phyloP scores from a whole-genome alignment of 2,113 vertebrate genomes.

The Gymnogyps californianus region DNA sequence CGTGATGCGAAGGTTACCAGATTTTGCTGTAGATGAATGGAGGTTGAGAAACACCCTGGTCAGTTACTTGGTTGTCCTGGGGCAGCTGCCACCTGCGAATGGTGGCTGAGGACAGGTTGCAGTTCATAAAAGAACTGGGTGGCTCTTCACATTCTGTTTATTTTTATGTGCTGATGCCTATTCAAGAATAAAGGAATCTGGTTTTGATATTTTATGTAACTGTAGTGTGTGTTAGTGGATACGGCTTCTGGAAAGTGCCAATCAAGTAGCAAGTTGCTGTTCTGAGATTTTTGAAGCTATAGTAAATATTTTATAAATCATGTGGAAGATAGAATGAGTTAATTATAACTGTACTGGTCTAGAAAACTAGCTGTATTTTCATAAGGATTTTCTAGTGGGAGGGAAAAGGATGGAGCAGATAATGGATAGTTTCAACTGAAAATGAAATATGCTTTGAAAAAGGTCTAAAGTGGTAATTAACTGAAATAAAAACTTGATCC shows the following conservation, averaged over 20 bases:
- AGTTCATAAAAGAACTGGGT: neutral
- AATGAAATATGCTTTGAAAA: neutral
- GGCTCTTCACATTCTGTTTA: neutral
- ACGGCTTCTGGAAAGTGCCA: accelerated
- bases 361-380: neutral
- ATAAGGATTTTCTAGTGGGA: neutral
- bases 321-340: neutral
- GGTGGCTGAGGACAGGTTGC: neutral
- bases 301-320: neutral
- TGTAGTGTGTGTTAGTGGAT: neutral
- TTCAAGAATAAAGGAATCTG: neutral
- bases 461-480: neutral
- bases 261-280: too few relatives aligned
- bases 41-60: too few relatives aligned
- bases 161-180: neutral
- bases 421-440: neutral
- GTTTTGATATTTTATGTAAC: neutral
- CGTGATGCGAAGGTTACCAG: accelerated
- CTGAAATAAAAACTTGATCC: neutral
- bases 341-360: neutral
- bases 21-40: accelerated
- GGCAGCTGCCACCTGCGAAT: neutral
- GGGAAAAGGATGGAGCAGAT: neutral
- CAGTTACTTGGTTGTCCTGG: neutral
- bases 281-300: neutral